These are phyloP conservation scores for Perizoma affinitatum DNA, from an alignment of 2,888 invertebrate genomes.

Conservation along the genomic window DNA sequence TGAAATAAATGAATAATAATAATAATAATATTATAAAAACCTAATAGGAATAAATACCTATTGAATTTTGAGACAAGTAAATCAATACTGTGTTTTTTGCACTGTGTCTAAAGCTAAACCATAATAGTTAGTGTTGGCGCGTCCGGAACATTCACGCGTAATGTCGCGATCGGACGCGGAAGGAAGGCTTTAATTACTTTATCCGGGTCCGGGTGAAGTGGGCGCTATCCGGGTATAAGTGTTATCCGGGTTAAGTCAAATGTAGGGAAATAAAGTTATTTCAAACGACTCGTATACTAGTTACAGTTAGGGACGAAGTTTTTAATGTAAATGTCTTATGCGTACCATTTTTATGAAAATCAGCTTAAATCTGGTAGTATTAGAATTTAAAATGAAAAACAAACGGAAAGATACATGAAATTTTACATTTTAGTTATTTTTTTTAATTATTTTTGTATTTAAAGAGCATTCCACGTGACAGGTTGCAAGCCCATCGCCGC, in stretches of 20 bases:
- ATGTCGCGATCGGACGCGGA: conserved; percentile 41
- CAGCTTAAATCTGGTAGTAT: no score
- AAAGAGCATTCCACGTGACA: no score
- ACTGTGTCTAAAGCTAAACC: conserved; percentile 32
- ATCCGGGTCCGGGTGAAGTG: conserved; percentile 38
- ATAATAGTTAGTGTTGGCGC: conserved; percentile 50
- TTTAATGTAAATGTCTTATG: no score
- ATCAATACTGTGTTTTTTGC: not conserved
- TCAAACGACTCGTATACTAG: conserved; percentile 2
- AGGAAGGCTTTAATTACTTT: conserved; percentile 57
- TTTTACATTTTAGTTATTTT: no score
- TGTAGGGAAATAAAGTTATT: conserved; percentile 7
- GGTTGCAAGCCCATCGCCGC: no score
- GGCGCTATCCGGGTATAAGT: conserved; percentile 14
- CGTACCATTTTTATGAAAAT: no score
- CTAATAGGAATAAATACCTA: no score
- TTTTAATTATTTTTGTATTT: no score
- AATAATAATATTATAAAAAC: no score
- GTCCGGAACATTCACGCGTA: conserved; percentile 42
- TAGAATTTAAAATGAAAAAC: no score
- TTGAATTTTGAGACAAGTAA: not conserved
- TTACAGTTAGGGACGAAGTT: not conserved
- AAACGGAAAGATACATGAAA: no score
- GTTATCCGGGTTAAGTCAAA: conserved; percentile 10
- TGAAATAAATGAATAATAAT: no score